Evolutionary conservation across 1,140 invertebrate species (phyloP), one percentile per base, ranked within the genome.

Genomic region (fruit fly (Drosophila melanogaster)): DNA sequence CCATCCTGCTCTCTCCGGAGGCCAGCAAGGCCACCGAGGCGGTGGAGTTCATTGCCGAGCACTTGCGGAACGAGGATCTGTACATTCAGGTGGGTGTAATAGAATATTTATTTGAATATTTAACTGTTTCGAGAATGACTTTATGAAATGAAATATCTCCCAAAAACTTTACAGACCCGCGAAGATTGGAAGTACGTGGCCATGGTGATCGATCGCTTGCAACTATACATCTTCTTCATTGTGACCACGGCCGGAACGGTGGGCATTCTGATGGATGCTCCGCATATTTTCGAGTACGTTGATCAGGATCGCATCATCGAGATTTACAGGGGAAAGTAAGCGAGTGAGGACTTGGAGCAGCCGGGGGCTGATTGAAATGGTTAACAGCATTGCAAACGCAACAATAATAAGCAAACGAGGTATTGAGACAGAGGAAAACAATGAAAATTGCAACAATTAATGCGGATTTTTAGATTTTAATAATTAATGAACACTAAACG

Each of bases 141-240:
- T n/a, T n/a, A n/a, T n/a, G n/a, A n/a, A n/a, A 37, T 37, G 11
- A 3, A 37, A 12, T 14, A 12, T 14, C 12, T 1, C 37, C 12
- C 12, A 5, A 14, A 4, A 4, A 14, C 0, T 15, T 19, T 94
- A 4, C 92, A 99, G 98, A 98, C 98, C 60, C 95, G 98, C 62
- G 98, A 99, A 93, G 99, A 99, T 93, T 99, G 99, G 99, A 99
- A 99, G 92, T 99, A 99, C 92, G 98, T 99, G 7, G 98, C 98
- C 35, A 99, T 99, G 97, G 98, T 99, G 33, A 98, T 99, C 80
- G 99, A 99, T 94, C 95, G 99, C 81, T 94, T 99, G 50, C 97
- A 99, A 92, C 94, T 99, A 60, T 98, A 98, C 92, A 96, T 99
- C 79, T 99, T 99, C 93, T 98, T 99, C 93, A 95, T 98, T 47